phyloP scores from a whole-genome alignment of 2,888 invertebrate species.

The Boloria euphrosyne region DNA sequence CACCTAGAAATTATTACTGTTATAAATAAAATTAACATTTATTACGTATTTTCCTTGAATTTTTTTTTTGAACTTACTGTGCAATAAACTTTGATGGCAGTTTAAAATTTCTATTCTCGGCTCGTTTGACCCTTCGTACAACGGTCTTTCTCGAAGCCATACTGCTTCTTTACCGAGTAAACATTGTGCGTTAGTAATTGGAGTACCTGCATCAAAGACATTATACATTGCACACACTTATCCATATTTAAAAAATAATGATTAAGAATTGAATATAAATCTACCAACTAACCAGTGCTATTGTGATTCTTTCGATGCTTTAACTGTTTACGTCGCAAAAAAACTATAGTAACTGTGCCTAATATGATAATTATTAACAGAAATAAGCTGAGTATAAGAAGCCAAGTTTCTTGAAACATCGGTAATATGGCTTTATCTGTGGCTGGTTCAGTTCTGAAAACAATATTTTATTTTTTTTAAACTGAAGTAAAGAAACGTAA shows the following conservation, averaged over 20 bases:
- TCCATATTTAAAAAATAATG: not conserved
- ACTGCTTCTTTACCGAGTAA: conserved; percentile 75
- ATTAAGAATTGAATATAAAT: not conserved
- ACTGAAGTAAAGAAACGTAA: not conserved
- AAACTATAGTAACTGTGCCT: conserved; percentile 68
- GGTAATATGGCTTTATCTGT: conserved; percentile 75
- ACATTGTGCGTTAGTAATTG: conserved; percentile 73
- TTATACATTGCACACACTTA: too few relatives aligned
- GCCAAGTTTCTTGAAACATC: conserved; percentile 79
- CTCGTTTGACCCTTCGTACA: conserved; percentile 73
- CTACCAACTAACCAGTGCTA: conserved; percentile 57
- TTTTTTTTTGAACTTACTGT: conserved; percentile 52
- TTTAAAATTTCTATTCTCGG: conserved; percentile 75
- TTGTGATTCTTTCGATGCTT: conserved; percentile 74
- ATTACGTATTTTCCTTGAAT: not conserved
- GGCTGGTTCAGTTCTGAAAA: conserved; percentile 76
- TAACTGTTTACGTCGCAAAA: conserved; percentile 64
- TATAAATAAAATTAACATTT: not conserved
- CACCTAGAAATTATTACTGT: conserved; percentile 52
- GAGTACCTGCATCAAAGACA: conserved; percentile 51
- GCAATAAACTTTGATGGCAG: conserved; percentile 71
- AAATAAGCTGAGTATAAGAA: conserved; percentile 68
- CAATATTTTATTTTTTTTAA: conserved; percentile 35
- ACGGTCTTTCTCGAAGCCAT: conserved; percentile 72
- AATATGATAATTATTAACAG: conserved; percentile 69